These are phyloP conservation scores for Phania funesta DNA, from an alignment of 2,888 invertebrate genomes.

Conservation along the genomic window DNA sequence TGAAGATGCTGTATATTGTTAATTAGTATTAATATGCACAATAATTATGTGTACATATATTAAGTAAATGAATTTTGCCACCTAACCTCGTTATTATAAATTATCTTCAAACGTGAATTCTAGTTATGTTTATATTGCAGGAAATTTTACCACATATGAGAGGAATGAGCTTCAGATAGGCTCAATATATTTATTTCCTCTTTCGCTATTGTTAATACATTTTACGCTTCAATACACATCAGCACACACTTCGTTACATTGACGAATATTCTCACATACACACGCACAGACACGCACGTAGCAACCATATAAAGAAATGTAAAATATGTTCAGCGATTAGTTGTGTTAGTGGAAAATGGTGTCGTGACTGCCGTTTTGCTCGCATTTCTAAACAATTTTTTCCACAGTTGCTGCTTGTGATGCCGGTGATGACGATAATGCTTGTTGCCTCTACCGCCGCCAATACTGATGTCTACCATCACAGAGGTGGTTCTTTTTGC, in stretches of 20 bases:
- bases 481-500: constrained; percentile 66
- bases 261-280: background rate
- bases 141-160: constrained; percentile 34
- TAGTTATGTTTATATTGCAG: constrained; percentile 37
- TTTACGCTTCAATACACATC: constrained; percentile 31
- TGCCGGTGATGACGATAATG: constrained; percentile 24
- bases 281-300: background rate
- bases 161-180: constrained; percentile 46
- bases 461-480: constrained; percentile 56
- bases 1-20: no score
- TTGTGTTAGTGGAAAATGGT: constrained; percentile 68
- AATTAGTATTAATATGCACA: no score
- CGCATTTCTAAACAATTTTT: constrained; percentile 25
- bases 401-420: constrained; percentile 23
- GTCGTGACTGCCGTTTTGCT: constrained; percentile 50
- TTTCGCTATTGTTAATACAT: constrained; percentile 52
- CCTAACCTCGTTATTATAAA: background rate
- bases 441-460: constrained; percentile 27
- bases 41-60: no score
- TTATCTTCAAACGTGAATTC: constrained; percentile 10
- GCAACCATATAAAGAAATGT: constrained; percentile 45
- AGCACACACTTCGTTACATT: background rate
- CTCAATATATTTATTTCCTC: constrained; percentile 51
- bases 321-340: constrained; percentile 69
- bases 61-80: background rate